These are phyloP conservation scores for Prietella phreatophila DNA, from an alignment of 2,113 vertebrate species.

Conservation along the genomic window DNA sequence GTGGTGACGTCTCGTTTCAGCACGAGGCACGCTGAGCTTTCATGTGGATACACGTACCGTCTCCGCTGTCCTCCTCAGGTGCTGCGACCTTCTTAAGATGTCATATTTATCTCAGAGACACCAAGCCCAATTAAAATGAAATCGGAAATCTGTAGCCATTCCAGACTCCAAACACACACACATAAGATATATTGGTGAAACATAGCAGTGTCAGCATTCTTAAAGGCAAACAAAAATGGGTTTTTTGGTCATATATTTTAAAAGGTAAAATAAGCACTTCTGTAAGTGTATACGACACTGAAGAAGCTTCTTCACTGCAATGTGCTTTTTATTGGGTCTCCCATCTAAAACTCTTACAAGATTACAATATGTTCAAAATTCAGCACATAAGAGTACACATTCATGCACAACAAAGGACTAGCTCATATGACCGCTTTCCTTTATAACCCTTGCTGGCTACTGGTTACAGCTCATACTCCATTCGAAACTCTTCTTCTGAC, in stretches of 20 bases:
- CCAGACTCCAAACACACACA: background rate
- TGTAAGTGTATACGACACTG: no score
- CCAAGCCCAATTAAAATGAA: background rate
- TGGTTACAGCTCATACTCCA: background rate
- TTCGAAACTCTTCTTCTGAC: background rate
- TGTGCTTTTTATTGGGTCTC: no score
- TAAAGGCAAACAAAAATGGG: no score
- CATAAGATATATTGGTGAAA: background rate
- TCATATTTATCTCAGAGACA: constrained; percentile 55
- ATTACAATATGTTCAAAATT: background rate
- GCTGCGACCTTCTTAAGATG: constrained; percentile 45
- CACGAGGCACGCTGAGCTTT: constrained; percentile 69
- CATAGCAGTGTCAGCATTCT: background rate
- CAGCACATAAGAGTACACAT: background rate
- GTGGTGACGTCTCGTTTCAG: constrained; percentile 63
- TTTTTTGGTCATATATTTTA: no score
- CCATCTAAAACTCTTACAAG: no score
- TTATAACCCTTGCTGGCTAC: background rate
- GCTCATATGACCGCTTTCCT: background rate
- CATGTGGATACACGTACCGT: constrained; percentile 68
- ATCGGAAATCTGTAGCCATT: background rate
- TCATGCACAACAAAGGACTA: background rate
- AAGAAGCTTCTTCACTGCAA: no score
- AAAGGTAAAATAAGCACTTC: no score
- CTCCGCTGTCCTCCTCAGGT: constrained; percentile 61